These are phyloP conservation scores for Xenus cinereus DNA, from an alignment of 2,113 vertebrate genomes.

Conservation along the genomic window DNA sequence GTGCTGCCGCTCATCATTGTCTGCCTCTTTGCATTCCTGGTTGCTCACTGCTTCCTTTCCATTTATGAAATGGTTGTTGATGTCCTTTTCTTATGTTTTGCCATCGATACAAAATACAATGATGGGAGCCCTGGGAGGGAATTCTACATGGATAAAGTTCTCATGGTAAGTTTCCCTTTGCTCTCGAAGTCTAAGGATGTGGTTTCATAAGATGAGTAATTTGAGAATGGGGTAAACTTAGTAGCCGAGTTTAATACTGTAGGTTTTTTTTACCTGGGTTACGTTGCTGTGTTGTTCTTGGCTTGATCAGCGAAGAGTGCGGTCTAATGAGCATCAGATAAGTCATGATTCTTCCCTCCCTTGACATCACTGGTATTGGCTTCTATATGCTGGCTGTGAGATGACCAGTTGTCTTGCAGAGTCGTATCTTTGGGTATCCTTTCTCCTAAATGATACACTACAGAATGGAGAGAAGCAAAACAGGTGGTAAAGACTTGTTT, in stretches of 20 bases:
- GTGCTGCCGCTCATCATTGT: slow-evolving; percentile 93
- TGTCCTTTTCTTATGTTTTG: slow-evolving; percentile 97
- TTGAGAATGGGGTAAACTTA: background rate
- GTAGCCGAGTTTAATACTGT: background rate
- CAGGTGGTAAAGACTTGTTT: fast-evolving
- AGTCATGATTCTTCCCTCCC: background rate
- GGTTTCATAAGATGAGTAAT: background rate
- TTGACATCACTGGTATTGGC: background rate
- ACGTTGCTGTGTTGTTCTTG: background rate
- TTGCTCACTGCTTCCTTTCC: slow-evolving; percentile 98
- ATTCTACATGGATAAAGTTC: slow-evolving; percentile 99
- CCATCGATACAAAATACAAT: slow-evolving; percentile 97
- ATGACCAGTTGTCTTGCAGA: background rate
- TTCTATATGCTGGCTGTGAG: background rate
- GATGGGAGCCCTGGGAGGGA: slow-evolving; percentile 93
- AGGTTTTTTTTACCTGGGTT: background rate
- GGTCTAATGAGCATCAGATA: background rate
- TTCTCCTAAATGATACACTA: background rate
- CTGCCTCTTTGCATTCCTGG: slow-evolving; percentile 96
- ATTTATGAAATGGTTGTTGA: slow-evolving; percentile 98
- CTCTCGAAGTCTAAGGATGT: background rate
- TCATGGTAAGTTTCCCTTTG: slow-evolving; percentile 85
- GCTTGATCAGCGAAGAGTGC: background rate
- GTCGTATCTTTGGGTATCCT: background rate
- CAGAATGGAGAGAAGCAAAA: background rate